These are phyloP conservation scores for Peromyscus nudipes DNA, from an alignment of 2,797 vertebrate species.

Conservation along the genomic window DNA sequence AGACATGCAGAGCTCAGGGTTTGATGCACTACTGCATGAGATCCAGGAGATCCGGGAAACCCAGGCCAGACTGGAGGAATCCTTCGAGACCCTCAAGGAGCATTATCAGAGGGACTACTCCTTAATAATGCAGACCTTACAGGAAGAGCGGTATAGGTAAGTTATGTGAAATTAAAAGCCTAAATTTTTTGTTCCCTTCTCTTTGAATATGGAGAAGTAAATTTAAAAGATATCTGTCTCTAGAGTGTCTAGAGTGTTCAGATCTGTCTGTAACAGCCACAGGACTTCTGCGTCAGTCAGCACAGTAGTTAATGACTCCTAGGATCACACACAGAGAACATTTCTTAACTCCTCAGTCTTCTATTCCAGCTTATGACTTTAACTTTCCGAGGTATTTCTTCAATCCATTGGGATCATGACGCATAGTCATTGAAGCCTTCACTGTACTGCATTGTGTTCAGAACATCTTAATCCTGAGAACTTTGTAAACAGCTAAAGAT, in stretches of 20 bases:
- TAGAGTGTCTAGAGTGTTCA: conserved; percentile 16
- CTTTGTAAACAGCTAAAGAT: conserved; percentile 44
- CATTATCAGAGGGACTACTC: conserved; percentile 97
- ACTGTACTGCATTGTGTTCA: not conserved
- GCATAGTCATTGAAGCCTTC: not conserved
- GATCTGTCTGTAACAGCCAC: not conserved
- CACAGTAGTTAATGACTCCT: not conserved
- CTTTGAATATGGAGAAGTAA: not conserved
- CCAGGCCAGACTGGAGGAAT: conserved; percentile 95
- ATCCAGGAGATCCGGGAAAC: conserved; percentile 97
- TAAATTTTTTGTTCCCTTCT: not conserved
- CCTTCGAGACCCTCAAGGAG: conserved; percentile 95
- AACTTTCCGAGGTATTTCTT: not conserved
- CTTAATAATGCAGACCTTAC: conserved; percentile 95
- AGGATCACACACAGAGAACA: not conserved
- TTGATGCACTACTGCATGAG: conserved; percentile 95
- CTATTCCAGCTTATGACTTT: not conserved
- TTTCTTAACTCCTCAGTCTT: not conserved
- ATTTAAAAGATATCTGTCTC: conserved; percentile 44
- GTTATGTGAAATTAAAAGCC: conserved; percentile 62
- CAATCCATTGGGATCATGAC: not conserved
- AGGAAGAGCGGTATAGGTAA: conserved; percentile 97
- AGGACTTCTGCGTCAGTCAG: not conserved
- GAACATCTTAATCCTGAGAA: conserved; percentile 39
- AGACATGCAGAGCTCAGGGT: conserved; percentile 94